A percentile compares a stretch with the other conserved stretches of the same genome.
phyloP scores from a whole-genome alignment of 53 echinoderm and acorn worm genomes.

The Luidia sarsii region DNA sequence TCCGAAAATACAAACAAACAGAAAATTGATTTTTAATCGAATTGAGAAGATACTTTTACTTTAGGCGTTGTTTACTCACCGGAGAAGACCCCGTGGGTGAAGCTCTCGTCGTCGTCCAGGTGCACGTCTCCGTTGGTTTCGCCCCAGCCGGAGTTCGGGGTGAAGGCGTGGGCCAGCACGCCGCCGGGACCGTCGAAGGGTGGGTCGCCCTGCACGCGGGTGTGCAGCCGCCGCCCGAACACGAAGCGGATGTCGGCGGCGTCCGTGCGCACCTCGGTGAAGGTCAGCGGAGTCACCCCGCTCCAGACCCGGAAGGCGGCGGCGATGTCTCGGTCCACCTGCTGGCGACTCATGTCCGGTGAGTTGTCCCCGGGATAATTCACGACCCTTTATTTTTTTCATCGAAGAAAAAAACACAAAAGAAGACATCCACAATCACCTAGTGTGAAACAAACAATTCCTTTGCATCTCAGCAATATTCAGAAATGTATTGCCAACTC shows the following conservation, averaged over 20 bases:
- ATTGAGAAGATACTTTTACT: too few relatives aligned
- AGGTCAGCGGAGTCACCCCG: conserved; percentile 81
- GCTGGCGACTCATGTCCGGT: conserved; percentile 46
- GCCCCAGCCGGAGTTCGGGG: conserved; percentile 94
- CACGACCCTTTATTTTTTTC: conserved; percentile 51
- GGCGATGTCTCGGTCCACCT: conserved; percentile 62
- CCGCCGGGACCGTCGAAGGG: conserved; percentile 87
- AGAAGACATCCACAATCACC: too few relatives aligned
- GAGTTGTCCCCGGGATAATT: conserved; percentile 57
- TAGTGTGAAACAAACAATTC: too few relatives aligned
- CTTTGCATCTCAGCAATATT: too few relatives aligned
- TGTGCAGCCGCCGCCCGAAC: conserved; percentile 71
- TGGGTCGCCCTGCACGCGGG: conserved; percentile 65
- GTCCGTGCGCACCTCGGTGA: conserved; percentile 59
- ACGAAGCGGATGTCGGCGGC: conserved; percentile 72
- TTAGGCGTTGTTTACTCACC: too few relatives aligned
- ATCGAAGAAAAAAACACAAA: too few relatives aligned
- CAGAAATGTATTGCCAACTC: too few relatives aligned
- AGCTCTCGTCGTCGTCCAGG: conserved; percentile 85
- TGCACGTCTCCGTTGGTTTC: conserved; percentile 88
- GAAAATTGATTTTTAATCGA: too few relatives aligned
- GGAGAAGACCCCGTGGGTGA: conserved; percentile 69
- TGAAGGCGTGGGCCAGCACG: conserved; percentile 90
- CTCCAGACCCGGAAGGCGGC: conserved; percentile 87
- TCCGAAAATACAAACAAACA: too few relatives aligned